A percentile compares a stretch with the other conserved stretches of the same genome.
Evolutionary conservation across 2,888 invertebrate genomes (phyloP).

Genomic region (Drosophila melanosoma): DNA sequence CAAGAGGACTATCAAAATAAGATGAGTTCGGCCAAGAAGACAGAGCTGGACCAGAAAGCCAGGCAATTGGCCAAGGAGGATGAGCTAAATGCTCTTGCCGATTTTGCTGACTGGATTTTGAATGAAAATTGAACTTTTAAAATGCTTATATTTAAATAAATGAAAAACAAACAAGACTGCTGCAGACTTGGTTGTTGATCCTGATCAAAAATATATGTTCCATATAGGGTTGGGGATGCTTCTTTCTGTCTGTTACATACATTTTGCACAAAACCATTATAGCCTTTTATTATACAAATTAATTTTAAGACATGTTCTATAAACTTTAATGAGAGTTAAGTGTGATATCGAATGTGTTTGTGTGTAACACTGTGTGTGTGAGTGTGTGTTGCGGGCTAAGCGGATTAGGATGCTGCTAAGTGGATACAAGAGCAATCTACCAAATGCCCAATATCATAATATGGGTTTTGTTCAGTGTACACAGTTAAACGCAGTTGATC

Average conservation of each 20-base stretch:
- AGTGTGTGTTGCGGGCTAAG: slow-evolving; percentile 57
- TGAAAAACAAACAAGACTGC: too few relatives aligned
- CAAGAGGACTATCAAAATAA: not conserved
- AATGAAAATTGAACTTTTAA: too few relatives aligned
- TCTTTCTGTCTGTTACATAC: too few relatives aligned
- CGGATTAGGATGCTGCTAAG: slow-evolving; percentile 74
- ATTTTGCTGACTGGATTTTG: too few relatives aligned
- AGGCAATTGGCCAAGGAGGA: rapidly evolving
- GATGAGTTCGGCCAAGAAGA: not conserved
- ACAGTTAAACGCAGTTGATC: not conserved
- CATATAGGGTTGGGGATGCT: too few relatives aligned
- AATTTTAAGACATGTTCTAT: slow-evolving; percentile 72
- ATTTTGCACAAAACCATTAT: too few relatives aligned
- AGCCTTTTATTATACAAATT: slow-evolving; percentile 66
- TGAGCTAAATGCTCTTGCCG: not conserved
- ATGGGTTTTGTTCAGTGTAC: slow-evolving; percentile 1
- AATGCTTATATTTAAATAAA: too few relatives aligned
- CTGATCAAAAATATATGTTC: too few relatives aligned
- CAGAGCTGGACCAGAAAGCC: rapidly evolving
- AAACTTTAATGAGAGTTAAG: slow-evolving; percentile 76
- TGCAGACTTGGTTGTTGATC: too few relatives aligned
- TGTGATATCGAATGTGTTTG: slow-evolving; percentile 15
- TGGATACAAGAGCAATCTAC: slow-evolving; percentile 75
- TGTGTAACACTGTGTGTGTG: slow-evolving; percentile 4
- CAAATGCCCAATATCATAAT: slow-evolving; percentile 65